Evolutionary conservation across 1,140 invertebrate species (phyloP), one percentile per base, ranked within the genome.

Genomic region (Zaprionus africanus): DNA sequence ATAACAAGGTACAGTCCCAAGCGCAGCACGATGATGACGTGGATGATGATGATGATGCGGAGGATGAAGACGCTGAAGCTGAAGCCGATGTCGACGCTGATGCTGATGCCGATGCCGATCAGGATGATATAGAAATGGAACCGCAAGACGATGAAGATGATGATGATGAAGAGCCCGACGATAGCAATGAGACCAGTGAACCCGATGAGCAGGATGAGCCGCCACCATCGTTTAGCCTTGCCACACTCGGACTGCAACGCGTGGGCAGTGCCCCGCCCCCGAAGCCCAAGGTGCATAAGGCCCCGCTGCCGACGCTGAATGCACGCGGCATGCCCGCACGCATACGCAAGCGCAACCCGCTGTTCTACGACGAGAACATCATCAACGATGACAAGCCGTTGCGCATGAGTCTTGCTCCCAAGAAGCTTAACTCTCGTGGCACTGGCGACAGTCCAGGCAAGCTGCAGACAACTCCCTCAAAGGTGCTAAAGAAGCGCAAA

Each of bases 291-390:
- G 93, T 94, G 38, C 94, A 95, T 41, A 95, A 94, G 69, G 95
- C 96, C 84, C 96, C 95, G 1, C 94, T 96, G 11, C 95, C 96
- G 91, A 95, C 96, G 65, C 92, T 98, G 2, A 98, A 98, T 93
- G 95, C 96, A 11, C 94, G 97, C 92, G 97, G 97, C 54, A 97
- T 97, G 96, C 97, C 98, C 58, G 96, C 96, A 3, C 94, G 98
- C 72, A 98, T 98, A 64, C 94, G 97, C 59, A 98, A 98, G 93
- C 97, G 97, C 88, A 99, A 98, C 93, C 95, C 95, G 85, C 94
- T 98, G 54, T 98, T 98, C 93, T 98, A 96, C 93, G 97, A 98
- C 93, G 97, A 98, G 93, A 96, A 98, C 90, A 95, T 98, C 86
- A 96, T 98, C 43, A 98, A 97, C 93, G 94, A 95, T 56, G 96